A percentile compares a stretch with the other conserved stretches of the same genome.
Conservation (phyloP, 1,140 invertebrate species). For the Dendroctonus valens region DNA sequence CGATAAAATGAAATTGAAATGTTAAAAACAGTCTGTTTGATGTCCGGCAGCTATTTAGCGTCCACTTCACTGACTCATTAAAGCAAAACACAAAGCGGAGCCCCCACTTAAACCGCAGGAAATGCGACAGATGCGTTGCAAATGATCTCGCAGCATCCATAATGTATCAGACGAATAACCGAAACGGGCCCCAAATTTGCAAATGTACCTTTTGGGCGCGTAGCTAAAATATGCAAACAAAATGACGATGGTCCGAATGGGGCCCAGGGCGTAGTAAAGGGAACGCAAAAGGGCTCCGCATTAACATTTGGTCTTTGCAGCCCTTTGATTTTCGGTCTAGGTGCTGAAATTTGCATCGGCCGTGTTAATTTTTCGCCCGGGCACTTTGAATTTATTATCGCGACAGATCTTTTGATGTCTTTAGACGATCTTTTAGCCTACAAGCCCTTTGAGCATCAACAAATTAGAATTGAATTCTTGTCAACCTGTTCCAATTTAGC, state of each 20-base stretch:
- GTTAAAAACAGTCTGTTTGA: no score
- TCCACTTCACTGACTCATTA: neutral
- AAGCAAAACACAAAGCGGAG: neutral
- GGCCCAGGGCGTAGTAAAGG: neutral
- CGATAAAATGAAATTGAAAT: no score
- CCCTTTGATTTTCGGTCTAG: constrained; percentile 15
- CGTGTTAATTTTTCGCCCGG: constrained; percentile 11
- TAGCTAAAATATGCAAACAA: constrained; percentile 28
- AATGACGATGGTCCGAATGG: constrained; percentile 18
- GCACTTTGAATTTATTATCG: neutral
- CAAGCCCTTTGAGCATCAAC: no score
- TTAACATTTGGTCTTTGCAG: constrained; percentile 10
- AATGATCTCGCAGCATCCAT: constrained; percentile 25
- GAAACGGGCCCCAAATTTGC: constrained; percentile 19
- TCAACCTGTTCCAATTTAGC: no score
- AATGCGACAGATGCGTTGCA: constrained; percentile 25
- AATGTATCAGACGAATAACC: constrained; percentile 15
- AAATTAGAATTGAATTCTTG: no score
- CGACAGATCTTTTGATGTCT: no score
- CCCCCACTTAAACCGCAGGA: constrained; percentile 12
- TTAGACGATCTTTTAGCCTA: no score
- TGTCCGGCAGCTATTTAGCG: neutral
- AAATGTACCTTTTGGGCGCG: constrained; percentile 18
- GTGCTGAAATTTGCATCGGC: constrained; percentile 6
- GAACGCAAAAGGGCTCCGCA: constrained; percentile 6